Evolutionary conservation across 1,140 invertebrate species (phyloP), one percentile per base, ranked within the genome.

Genomic region (Metopolophium dirhodum): DNA sequence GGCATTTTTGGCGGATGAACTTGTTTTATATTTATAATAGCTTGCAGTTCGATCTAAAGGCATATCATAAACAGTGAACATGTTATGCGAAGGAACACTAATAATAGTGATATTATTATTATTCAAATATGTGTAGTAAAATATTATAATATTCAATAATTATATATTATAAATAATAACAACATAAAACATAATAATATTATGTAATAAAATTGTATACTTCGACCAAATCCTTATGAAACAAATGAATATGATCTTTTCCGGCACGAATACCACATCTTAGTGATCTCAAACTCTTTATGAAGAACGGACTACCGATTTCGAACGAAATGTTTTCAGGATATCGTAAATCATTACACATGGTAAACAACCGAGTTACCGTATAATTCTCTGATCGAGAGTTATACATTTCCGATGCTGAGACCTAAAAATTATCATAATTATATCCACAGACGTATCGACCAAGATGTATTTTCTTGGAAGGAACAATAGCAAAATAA

Each of bases 261-360:
- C 49, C 82, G 4, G 91, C 7, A 20, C n/a, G 22, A 54, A 14
- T 86, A 22, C 91, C 91, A 68, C 91, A 86, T 86, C 91, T 83
- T 14, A 93, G 3, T 26, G 91, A n/a, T 35, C 26, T 49, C 9
- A 86, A 45, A 11, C 11, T 45, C 30, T 41, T 93, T 8, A 93
- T 93, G 1, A 7, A 14, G 37, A 93, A 93, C 0, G 91, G 91
- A 1, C 2, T 30, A 18, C 57, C 23, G 11, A 85, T 30, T 45
- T 93, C 7, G 51, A 93, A 93, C 0, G 35, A 37, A 54, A 93
- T 45, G n/a, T 23, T 85, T 22, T 0, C 49, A 37, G 91, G 91
- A 51, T 93, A 93, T 45, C 23, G 49, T 86, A 93, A 85, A 18
- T 20, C 47, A 49, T 93, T 93, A 11, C 85, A 45, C 91, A 93